Conservation (phyloP, 2,113 vertebrate species). For the Salminus brasiliensis region DNA sequence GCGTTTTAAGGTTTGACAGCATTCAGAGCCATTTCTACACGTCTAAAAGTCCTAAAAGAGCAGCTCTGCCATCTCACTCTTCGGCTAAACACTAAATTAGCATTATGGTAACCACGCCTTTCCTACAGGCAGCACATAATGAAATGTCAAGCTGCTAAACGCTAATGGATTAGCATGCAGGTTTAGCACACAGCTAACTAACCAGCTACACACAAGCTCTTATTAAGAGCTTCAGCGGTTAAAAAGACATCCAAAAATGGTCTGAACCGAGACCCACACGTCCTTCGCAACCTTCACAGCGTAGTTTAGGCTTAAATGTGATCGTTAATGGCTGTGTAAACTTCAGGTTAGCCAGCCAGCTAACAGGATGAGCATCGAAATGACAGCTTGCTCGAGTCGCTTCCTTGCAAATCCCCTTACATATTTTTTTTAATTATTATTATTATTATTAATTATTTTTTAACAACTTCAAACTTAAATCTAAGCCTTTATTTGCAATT, state of each 20-base stretch:
- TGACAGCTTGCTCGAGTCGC: neutral
- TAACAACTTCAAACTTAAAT: too few relatives aligned
- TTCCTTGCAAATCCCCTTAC: neutral
- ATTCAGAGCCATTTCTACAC: too few relatives aligned
- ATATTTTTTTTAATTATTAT: neutral
- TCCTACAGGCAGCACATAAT: slow-evolving; percentile 21
- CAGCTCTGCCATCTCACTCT: neutral
- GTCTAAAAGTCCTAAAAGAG: neutral
- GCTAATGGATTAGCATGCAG: slow-evolving; percentile 52
- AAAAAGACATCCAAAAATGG: neutral
- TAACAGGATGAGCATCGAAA: neutral
- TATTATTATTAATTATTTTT: too few relatives aligned
- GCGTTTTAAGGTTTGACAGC: too few relatives aligned
- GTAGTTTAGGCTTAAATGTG: neutral
- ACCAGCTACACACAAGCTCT: neutral
- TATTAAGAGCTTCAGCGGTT: neutral
- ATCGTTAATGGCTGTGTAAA: neutral
- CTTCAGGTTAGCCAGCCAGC: neutral
- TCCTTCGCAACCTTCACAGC: neutral
- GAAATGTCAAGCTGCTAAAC: slow-evolving; percentile 46
- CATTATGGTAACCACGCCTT: slow-evolving; percentile 72
- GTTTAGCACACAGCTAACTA: neutral
- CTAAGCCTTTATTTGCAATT: too few relatives aligned
- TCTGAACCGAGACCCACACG: neutral
- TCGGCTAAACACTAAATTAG: neutral